phyloP scores from a whole-genome alignment of 2,797 vertebrate genomes.

The Clamator glandarius region DNA sequence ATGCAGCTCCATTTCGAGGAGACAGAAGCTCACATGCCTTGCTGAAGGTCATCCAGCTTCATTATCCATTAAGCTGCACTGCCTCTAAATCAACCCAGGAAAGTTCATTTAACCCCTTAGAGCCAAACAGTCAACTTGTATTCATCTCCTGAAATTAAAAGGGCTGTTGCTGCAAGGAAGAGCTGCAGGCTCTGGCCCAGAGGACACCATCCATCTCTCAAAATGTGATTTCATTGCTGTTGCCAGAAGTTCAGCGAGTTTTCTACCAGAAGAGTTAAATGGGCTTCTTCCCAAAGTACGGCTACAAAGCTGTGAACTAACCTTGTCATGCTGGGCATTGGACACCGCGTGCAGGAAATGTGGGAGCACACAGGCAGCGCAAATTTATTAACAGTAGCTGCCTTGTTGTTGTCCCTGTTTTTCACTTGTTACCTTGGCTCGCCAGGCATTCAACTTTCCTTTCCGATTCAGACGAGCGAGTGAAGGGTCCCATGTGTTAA shows the following conservation, averaged over 20 bases:
- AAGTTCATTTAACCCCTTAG: background rate
- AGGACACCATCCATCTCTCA: background rate
- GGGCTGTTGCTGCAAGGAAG: background rate
- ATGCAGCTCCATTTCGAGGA: background rate
- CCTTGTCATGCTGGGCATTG: background rate
- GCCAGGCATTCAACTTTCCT: slow-evolving; percentile 90
- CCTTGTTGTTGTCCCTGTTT: background rate
- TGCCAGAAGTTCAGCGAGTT: background rate
- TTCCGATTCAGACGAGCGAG: slow-evolving; percentile 88
- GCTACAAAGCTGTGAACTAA: background rate
- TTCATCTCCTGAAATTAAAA: background rate
- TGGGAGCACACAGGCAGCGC: background rate
- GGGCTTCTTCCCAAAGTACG: background rate
- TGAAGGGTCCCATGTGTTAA: slow-evolving; percentile 82
- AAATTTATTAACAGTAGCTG: background rate
- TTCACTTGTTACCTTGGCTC: slow-evolving; percentile 84
- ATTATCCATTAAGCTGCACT: background rate
- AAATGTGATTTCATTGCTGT: background rate
- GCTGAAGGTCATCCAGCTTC: background rate
- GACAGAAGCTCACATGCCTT: background rate
- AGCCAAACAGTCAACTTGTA: background rate
- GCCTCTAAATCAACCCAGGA: background rate
- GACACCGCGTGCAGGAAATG: background rate
- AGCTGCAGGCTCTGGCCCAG: background rate
- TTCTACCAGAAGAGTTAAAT: background rate